A percentile compares a stretch with the other conserved stretches of the same genome.
Conservation (phyloP, 92 coral and sea anemone species). For the Siderastrea radians region DNA sequence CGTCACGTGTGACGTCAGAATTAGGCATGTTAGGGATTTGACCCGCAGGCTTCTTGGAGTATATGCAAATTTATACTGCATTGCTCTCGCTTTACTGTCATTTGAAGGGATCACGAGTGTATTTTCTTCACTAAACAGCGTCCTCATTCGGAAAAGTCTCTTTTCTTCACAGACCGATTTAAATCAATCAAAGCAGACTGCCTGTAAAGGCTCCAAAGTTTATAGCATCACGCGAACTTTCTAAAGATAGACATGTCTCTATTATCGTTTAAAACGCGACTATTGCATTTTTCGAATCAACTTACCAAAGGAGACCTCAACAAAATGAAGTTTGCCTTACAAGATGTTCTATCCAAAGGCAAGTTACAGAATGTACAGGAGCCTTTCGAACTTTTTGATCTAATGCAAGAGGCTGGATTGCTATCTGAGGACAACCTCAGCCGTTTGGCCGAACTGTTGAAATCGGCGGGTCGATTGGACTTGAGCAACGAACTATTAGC, state of each 20-base stretch:
- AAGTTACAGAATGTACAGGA: conserved; percentile 37
- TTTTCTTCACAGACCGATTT: too few species aligned
- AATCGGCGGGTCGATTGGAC: conserved; percentile 46
- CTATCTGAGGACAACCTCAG: conserved; percentile 25
- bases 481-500: conserved; percentile 26
- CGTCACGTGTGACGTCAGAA: too few species aligned
- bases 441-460: conserved; percentile 32
- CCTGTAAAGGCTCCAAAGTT: too few species aligned
- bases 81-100: too few species aligned
- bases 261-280: conserved; percentile 22
- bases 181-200: too few species aligned
- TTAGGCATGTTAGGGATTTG: too few species aligned
- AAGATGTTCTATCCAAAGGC: conserved; percentile 42
- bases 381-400: conserved; percentile 50
- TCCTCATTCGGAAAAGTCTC: too few species aligned
- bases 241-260: not conserved
- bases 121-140: too few species aligned
- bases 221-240: too few species aligned
- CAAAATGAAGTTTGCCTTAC: conserved; percentile 59
- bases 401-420: conserved; percentile 26
- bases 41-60: too few species aligned
- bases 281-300: conserved; percentile 50
- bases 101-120: too few species aligned
- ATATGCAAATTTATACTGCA: too few species aligned
- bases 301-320: conserved; percentile 41